phyloP scores from a whole-genome alignment of 1,140 invertebrate genomes.

The Scaptodrosophila lebanonensis region DNA sequence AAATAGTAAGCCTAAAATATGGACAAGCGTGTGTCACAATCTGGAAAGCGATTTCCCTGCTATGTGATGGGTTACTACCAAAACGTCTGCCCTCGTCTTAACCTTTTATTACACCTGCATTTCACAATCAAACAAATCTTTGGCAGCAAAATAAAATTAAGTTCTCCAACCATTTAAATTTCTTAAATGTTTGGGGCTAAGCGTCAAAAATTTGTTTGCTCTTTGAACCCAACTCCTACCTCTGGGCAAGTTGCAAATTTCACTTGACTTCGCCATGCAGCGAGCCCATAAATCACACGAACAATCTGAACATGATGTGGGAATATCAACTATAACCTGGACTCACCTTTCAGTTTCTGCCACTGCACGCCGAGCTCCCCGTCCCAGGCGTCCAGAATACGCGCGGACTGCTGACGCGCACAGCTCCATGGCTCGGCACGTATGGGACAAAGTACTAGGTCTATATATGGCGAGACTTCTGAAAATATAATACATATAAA shows the following conservation, averaged over 20 bases:
- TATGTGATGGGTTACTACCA: too few relatives aligned
- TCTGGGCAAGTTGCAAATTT: constrained; percentile 13
- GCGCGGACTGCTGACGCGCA: constrained; percentile 60
- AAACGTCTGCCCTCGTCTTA: too few relatives aligned
- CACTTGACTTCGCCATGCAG: constrained; percentile 25
- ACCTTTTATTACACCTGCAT: too few relatives aligned
- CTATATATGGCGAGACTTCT: constrained; percentile 72
- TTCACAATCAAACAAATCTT: too few relatives aligned
- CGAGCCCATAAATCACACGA: constrained; percentile 22
- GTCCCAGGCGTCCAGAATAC: constrained; percentile 68
- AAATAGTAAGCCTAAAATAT: constrained; percentile 12
- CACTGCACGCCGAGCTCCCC: constrained; percentile 57
- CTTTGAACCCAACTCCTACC: constrained; percentile 2
- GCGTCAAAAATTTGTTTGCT: too few relatives aligned
- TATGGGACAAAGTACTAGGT: constrained; percentile 65
- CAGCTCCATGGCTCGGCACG: constrained; percentile 68
- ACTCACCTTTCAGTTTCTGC: constrained; percentile 71
- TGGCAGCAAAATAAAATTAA: too few relatives aligned
- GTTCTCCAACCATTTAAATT: too few relatives aligned
- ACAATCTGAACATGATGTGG: too few relatives aligned
- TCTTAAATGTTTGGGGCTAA: too few relatives aligned
- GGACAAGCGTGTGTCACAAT: too few relatives aligned
- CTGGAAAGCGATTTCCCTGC: too few relatives aligned
- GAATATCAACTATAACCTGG: not conserved
- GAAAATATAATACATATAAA: constrained; percentile 24